Evolutionary conservation across 2,888 invertebrate genomes (phyloP), one percentile per base, ranked within the genome.

Genomic region (Plebejus anna): DNA sequence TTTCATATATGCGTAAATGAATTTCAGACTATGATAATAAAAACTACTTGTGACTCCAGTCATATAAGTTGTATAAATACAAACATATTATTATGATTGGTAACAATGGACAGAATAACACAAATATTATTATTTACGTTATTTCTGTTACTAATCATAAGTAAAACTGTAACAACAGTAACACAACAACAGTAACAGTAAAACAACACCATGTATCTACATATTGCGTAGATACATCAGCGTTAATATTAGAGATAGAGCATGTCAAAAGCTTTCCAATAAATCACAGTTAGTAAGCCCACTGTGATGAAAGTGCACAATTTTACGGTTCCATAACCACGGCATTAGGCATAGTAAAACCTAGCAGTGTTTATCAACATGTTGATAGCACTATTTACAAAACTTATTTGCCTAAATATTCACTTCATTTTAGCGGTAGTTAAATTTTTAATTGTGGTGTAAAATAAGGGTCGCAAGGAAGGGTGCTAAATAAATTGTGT

Each of bases 241-340:
- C 47, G 73, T 55, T 73, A 51, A 55, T 73, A 73, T 73, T 73
- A 22, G 73, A 55, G 47, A 73, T 73, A 55, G 51, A 51, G 55
- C 73, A 75, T 73, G 78, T 77, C 77, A 78, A 79, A 80, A 80
- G 77, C 78, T 75, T 76, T 75, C 72, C 75, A 75, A 78, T 79
- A 80, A 80, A 81, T 79, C 79, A 78, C 80, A 81, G 79, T 80
- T 76, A 57, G 61, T 47, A 76, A 51, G 75, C 47, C 78, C 75
- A 76, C 75, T 70, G 76, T 28, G 57, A 38, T 77, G 76, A 78
- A 75, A 75, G 75, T 61, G 73, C 75, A 75, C 72, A 76, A 70
- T 78, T 79, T 70, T 73, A 47, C 13, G 11, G 22, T 16, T 5
- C 70, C 42, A 9, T 22, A 42, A n/a, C 13, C 13, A 1, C 32